phyloP scores from a whole-genome alignment of 1,140 invertebrate genomes.

The Charaxes varanes region DNA sequence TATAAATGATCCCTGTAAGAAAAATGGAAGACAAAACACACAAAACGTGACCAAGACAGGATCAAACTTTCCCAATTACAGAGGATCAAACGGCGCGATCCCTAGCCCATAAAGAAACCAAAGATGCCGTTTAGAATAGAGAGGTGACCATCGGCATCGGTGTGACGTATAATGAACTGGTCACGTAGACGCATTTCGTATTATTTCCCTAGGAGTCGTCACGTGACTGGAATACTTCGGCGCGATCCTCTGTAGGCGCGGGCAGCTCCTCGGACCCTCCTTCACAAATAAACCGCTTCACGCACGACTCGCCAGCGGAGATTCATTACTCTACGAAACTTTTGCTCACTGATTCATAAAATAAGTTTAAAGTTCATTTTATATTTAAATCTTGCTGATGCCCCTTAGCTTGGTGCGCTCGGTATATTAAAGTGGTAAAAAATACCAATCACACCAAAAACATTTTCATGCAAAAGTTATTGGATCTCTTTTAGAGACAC shows the following conservation, averaged over 20 bases:
- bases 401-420: too few relatives aligned
- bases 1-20: too few relatives aligned
- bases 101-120: conserved; percentile 16
- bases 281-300: conserved; percentile 71
- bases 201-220: conserved; percentile 70
- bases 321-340: conserved; percentile 67
- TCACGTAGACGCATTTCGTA: conserved; percentile 73
- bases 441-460: too few relatives aligned
- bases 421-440: too few relatives aligned
- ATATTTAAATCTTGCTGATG: too few relatives aligned
- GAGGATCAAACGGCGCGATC: too few relatives aligned
- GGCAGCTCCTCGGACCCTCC: conserved; percentile 49
- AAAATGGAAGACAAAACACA: too few relatives aligned
- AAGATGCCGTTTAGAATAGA: conserved; percentile 14
- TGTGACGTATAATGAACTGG: conserved; percentile 66
- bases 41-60: too few relatives aligned
- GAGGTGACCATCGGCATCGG: conserved; percentile 45
- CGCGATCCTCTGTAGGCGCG: conserved; percentile 35
- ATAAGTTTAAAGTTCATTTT: conserved; percentile 32
- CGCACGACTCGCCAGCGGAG: conserved; percentile 64
- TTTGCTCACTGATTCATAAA: conserved; percentile 58
- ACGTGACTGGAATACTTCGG: conserved; percentile 68
- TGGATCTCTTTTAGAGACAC: too few relatives aligned
- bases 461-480: too few relatives aligned
- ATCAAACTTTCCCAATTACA: too few relatives aligned